Conservation (phyloP, 2,888 invertebrate genomes). For the Sclerodermus sp. region DNA sequence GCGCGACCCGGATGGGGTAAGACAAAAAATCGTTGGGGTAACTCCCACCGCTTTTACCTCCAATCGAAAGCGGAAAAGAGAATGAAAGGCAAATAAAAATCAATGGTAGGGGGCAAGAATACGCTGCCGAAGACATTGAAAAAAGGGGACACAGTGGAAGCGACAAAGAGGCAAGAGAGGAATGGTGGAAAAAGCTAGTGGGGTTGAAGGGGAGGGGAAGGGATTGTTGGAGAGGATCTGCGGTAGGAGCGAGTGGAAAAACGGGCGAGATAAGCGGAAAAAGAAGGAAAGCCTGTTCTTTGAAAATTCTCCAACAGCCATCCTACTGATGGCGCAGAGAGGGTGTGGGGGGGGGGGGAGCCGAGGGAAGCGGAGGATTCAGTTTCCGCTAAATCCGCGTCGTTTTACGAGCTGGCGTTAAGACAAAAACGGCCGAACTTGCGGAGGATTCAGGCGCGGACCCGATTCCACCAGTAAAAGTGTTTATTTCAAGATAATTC, state of each 20-base stretch:
- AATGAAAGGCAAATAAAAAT: constrained; percentile 3
- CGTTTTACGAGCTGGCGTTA: constrained; percentile 25
- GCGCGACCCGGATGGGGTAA: constrained; percentile 5
- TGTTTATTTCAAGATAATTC: constrained; percentile 28
- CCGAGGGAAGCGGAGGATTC: constrained; percentile 22
- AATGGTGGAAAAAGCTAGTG: background rate
- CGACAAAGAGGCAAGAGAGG: constrained; percentile 1
- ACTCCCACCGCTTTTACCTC: constrained; percentile 16
- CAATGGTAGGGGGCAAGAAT: constrained; percentile 8
- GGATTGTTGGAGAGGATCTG: constrained; percentile 19
- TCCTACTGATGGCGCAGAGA: too few species aligned
- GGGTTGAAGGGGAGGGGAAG: background rate
- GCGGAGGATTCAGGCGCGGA: background rate
- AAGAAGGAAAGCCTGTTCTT: too few species aligned
- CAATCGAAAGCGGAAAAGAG: constrained; percentile 14
- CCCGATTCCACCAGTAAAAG: background rate
- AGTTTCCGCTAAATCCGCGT: constrained; percentile 28
- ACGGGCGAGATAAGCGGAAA: background rate
- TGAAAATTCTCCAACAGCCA: too few species aligned
- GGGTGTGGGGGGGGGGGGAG: background rate
- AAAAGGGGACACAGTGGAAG: too few species aligned
- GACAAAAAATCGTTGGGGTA: constrained; percentile 2
- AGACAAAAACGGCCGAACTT: background rate
- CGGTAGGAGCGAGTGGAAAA: constrained; percentile 13
- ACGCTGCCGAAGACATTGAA: constrained; percentile 1